These are phyloP conservation scores for Oreortyx pictus DNA, from an alignment of 2,797 vertebrate species.

Conservation along the genomic window DNA sequence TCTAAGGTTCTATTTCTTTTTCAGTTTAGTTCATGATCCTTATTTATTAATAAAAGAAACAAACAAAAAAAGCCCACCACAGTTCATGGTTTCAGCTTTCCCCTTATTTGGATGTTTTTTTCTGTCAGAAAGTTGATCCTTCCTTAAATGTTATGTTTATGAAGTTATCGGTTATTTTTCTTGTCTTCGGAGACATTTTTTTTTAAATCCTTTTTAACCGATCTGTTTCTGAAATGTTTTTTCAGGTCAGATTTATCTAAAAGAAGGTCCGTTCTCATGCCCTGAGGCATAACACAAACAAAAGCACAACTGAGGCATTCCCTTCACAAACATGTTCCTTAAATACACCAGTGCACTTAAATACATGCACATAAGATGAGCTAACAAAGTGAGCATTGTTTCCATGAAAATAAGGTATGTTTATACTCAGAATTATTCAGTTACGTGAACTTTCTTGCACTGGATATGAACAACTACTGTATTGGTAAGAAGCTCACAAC, in stretches of 20 bases:
- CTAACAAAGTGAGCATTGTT: accelerated
- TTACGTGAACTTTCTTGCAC: background rate
- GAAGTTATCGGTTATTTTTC: background rate
- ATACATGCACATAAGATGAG: background rate
- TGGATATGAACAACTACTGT: background rate
- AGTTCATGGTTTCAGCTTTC: background rate
- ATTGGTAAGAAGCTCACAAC: background rate
- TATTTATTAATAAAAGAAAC: background rate
- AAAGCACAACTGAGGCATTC: background rate
- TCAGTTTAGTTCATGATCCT: background rate
- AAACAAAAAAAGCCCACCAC: background rate
- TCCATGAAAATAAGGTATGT: background rate
- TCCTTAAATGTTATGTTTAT: background rate
- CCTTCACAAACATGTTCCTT: accelerated
- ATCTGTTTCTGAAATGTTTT: background rate
- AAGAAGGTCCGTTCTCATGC: background rate
- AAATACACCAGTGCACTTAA: background rate
- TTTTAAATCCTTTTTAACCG: background rate
- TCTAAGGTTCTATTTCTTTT: background rate
- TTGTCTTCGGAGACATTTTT: background rate
- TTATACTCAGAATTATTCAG: background rate
- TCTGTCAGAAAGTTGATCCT: background rate
- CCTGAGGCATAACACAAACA: background rate
- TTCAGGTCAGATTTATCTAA: background rate
- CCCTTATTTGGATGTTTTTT: background rate